These are phyloP conservation scores for Struthio camelus DNA, from an alignment of 2,113 vertebrate species.

Conservation along the genomic window DNA sequence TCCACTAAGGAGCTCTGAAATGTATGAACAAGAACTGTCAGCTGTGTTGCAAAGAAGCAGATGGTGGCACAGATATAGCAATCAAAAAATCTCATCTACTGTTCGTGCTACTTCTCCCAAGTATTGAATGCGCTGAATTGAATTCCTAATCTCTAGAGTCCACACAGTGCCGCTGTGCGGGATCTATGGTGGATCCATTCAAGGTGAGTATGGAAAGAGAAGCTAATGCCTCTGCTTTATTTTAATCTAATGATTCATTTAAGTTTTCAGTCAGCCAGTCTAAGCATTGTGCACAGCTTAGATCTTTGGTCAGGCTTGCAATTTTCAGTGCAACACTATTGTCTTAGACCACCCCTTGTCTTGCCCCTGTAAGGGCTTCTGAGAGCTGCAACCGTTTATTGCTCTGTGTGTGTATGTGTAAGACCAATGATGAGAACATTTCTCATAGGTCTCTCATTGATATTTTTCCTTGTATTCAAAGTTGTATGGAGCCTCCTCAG, in stretches of 20 bases:
- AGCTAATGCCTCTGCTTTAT: neutral
- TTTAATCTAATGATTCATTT: neutral
- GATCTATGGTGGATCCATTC: neutral
- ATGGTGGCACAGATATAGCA: neutral
- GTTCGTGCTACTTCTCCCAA: neutral
- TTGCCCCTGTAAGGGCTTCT: too few species aligned
- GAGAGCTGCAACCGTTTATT: neutral
- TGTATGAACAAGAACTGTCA: neutral
- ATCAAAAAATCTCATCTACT: neutral
- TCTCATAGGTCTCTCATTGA: neutral
- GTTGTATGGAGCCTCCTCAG: neutral
- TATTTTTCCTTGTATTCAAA: rapidly evolving
- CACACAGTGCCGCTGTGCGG: too few species aligned
- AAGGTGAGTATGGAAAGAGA: neutral
- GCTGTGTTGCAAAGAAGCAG: neutral
- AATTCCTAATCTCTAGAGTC: neutral
- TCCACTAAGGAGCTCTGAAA: too few species aligned
- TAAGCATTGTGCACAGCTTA: neutral
- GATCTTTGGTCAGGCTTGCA: neutral
- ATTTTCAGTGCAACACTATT: neutral
- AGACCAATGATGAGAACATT: neutral
- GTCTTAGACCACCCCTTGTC: neutral
- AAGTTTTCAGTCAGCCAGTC: neutral
- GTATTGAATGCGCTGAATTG: neutral
- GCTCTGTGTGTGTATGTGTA: too few species aligned